Conservation (phyloP, 2,888 invertebrate genomes). For the Barypeithes pellucidus region DNA sequence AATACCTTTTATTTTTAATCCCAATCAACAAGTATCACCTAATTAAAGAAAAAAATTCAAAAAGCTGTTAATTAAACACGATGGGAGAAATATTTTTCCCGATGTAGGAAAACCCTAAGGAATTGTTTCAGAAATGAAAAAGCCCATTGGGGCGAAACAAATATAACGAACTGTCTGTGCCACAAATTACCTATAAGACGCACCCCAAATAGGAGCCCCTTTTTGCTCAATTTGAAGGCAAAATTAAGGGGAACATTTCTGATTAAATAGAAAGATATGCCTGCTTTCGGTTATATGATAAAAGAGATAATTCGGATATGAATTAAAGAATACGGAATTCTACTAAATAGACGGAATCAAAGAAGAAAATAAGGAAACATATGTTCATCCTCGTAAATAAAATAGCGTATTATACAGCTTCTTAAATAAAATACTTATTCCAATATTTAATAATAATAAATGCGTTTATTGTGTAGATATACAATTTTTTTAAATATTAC, state of each 20-base stretch:
- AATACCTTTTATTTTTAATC: background rate
- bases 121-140: constrained; percentile 9
- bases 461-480: too few species aligned
- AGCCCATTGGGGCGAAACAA: constrained; percentile 1
- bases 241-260: constrained; percentile 24
- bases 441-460: too few species aligned
- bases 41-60: background rate
- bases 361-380: background rate
- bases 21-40: background rate
- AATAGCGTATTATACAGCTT: too few species aligned
- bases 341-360: background rate
- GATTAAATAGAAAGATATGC: constrained; percentile 25
- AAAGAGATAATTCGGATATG: constrained; percentile 25
- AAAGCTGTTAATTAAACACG: background rate
- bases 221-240: constrained; percentile 25
- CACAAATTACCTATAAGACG: constrained; percentile 22
- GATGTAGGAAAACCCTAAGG: constrained; percentile 1
- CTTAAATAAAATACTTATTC: too few species aligned
- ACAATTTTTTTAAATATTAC: too few species aligned
- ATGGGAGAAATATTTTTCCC: background rate
- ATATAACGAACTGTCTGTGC: constrained; percentile 19
- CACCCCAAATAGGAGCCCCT: constrained; percentile 17
- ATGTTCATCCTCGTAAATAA: too few species aligned
- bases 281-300: constrained; percentile 20
- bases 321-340: constrained; percentile 11